These are phyloP conservation scores for Ptilorrhoa leucosticta DNA, from an alignment of 2,113 vertebrate species.

Conservation along the genomic window DNA sequence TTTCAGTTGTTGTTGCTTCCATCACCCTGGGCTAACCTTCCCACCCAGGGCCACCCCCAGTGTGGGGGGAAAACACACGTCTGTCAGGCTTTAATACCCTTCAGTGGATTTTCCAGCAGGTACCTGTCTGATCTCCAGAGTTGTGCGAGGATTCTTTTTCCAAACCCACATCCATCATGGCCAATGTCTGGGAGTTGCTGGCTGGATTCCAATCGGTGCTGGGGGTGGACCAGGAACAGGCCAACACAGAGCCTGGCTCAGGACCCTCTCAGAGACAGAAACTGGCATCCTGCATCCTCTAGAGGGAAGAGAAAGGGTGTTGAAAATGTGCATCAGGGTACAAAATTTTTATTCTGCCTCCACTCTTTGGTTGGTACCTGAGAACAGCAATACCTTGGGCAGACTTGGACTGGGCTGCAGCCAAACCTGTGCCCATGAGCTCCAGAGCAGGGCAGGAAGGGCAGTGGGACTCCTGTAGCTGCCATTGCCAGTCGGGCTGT, in stretches of 20 bases:
- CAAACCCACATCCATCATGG: rapidly evolving
- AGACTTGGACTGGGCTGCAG: background rate
- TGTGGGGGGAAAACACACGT: background rate
- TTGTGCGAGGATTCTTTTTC: background rate
- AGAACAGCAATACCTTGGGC: background rate
- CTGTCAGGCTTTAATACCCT: background rate
- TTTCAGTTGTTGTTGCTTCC: background rate
- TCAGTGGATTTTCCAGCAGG: background rate
- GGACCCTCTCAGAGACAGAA: background rate
- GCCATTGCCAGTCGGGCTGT: rapidly evolving
- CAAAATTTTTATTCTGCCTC: background rate
- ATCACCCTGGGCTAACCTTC: background rate
- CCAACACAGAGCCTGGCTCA: background rate
- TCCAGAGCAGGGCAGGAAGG: background rate
- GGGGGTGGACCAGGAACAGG: background rate
- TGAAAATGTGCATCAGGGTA: background rate
- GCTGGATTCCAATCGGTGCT: rapidly evolving
- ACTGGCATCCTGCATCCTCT: background rate
- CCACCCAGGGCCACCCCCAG: background rate
- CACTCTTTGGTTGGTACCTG: background rate
- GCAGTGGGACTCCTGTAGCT: background rate
- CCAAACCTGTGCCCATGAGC: background rate
- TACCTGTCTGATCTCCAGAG: background rate
- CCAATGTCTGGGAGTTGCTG: background rate
- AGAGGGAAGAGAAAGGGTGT: background rate